These are phyloP conservation scores for Phycodurus eques DNA, from an alignment of 2,113 vertebrate genomes.

Conservation along the genomic window DNA sequence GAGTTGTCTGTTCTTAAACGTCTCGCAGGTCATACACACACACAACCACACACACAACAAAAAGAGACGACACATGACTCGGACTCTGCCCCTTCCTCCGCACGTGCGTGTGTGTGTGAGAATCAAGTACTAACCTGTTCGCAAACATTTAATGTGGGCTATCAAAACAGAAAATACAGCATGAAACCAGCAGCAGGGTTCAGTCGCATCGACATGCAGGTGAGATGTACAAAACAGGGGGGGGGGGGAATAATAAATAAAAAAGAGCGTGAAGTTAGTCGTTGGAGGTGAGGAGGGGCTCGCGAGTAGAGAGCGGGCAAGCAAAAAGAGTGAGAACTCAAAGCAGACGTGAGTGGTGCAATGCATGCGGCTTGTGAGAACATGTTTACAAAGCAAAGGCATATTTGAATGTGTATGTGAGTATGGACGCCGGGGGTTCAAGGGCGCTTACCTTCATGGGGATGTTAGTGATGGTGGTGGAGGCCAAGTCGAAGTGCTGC, in stretches of 20 bases:
- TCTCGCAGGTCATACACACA: neutral
- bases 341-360: constrained; percentile 6
- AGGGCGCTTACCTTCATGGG: constrained; percentile 91
- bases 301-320: constrained; percentile 20
- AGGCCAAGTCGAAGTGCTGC: constrained; percentile 96
- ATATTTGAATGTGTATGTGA: neutral
- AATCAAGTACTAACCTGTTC: constrained; percentile 97
- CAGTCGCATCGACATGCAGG: constrained; percentile 69
- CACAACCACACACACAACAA: constrained; percentile 22
- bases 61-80: constrained; percentile 56
- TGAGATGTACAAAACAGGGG: constrained; percentile 56
- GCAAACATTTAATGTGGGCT: constrained; percentile 99
- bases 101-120: constrained; percentile 69
- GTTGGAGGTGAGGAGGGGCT: constrained; percentile 34
- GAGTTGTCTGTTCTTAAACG: constrained; percentile 53
- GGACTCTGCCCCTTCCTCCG: constrained; percentile 67
- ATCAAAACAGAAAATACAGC: constrained; percentile 94
- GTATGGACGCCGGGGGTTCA: neutral
- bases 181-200: constrained; percentile 86
- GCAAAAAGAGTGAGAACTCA: constrained; percentile 28
- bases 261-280: constrained; percentile 50
- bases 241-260: too few species aligned
- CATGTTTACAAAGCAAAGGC: constrained; percentile 2
- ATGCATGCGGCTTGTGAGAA: constrained; percentile 12
- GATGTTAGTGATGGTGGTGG: constrained; percentile 98